Evolutionary conservation across 2,888 invertebrate genomes (phyloP).

Genomic region (Pocota personata): DNA sequence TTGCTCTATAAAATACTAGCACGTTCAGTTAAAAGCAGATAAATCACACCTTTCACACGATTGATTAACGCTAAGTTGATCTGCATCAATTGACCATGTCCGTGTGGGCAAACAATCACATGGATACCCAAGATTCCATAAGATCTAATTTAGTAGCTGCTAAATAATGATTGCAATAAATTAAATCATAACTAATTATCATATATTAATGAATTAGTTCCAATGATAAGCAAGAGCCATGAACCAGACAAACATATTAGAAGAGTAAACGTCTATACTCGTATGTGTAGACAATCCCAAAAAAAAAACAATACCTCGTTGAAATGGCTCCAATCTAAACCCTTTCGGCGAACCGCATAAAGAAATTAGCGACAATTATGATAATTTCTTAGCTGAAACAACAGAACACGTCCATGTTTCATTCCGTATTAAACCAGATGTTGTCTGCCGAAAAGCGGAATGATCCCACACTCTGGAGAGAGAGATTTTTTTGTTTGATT

Average conservation of each 20-base stretch:
- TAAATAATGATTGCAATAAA: background rate
- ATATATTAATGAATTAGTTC: background rate
- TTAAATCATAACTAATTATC: constrained; percentile 10
- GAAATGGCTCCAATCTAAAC: background rate
- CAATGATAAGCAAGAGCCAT: background rate
- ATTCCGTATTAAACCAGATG: constrained; percentile 36
- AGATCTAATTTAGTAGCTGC: background rate
- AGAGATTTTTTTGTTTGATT: background rate
- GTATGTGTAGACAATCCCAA: too few species aligned
- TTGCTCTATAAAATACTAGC: background rate
- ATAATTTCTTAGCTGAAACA: background rate
- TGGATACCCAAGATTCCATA: background rate
- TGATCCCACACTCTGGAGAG: background rate
- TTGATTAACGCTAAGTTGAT: constrained; percentile 19
- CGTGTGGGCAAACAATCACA: background rate
- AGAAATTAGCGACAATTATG: constrained; percentile 20
- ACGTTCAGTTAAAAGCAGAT: constrained; percentile 17
- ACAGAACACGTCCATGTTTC: background rate
- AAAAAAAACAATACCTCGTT: background rate
- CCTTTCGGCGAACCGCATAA: background rate
- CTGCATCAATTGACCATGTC: constrained; percentile 9
- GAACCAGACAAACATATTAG: background rate
- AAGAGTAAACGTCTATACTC: too few species aligned
- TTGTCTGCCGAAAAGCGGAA: constrained; percentile 39
- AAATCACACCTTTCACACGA: constrained; percentile 6